Evolutionary conservation across 2,113 vertebrate species (phyloP).

Genomic region (Trichechus manatus): DNA sequence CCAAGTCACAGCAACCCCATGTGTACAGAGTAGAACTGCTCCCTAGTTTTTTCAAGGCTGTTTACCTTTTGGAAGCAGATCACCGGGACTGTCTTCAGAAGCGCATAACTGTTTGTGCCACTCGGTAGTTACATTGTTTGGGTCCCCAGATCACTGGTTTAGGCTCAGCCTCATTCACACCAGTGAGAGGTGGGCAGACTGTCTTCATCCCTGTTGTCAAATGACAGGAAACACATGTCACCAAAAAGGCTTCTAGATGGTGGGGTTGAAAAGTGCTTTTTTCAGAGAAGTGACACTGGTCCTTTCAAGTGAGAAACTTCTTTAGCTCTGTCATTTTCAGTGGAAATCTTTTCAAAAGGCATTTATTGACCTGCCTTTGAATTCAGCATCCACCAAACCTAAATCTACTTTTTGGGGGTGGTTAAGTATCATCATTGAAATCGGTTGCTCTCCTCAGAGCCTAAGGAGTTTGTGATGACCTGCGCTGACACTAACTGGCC

Average conservation of each 20-base stretch:
- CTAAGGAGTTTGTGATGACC: neutral
- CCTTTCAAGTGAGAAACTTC: neutral
- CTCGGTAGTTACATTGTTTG: neutral
- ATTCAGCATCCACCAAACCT: neutral
- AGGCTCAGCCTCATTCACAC: neutral
- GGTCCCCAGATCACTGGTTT: neutral
- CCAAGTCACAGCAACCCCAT: too few relatives aligned
- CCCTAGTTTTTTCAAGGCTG: too few relatives aligned
- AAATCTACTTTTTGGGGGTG: neutral
- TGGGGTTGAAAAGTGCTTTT: fast-evolving
- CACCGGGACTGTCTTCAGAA: too few relatives aligned
- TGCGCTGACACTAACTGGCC: too few relatives aligned
- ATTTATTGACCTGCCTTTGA: neutral
- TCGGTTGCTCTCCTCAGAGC: neutral
- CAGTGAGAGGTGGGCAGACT: neutral
- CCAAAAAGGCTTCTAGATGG: neutral
- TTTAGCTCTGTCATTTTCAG: neutral
- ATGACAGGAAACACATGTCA: fast-evolving
- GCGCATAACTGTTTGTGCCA: too few relatives aligned
- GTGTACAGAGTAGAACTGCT: too few relatives aligned
- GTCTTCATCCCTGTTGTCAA: fast-evolving
- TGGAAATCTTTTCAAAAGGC: neutral
- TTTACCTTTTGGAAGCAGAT: too few relatives aligned
- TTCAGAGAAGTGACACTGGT: neutral
- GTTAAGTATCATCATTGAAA: neutral